Evolutionary conservation across 64 coral and sea anemone species (phyloP), one percentile per base, ranked within the genome.

Genomic region (Stylophora pistillata): DNA sequence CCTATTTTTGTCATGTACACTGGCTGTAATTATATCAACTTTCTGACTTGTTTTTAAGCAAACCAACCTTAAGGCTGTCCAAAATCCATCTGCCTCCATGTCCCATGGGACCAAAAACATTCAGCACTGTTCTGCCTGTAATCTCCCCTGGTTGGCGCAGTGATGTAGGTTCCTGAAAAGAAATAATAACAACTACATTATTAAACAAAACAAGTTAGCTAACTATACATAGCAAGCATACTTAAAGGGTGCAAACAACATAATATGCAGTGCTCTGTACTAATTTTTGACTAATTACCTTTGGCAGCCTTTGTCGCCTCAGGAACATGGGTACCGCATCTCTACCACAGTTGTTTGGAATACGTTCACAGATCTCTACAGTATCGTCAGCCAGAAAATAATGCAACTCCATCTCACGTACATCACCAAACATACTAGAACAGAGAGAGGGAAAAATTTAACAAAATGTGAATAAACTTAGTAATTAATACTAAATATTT

Each of bases 61-160:
- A 76, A 26, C 34, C 20, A 30, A 86, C 90, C 90, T 91, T 98
- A 13, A 98, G 72, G 79, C 96, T 98, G 65, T 98, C 96, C 16
- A 98, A 84, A 81, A 98, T 98, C 96, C 96, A 98, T 92, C 96
- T 71, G 2, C 96, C 96, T 15, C 96, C 96, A 85, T 98, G 96
- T 15, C 96, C 96, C 96, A 98, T 98, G 9, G 96, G 96, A 62
- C 96, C 96, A 95, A 98, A 98, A 13, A 98, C 96, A 90, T 98
- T 98, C 82, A 98, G 52, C 9, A 98, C 96, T 57, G 96, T 98
- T 71, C 96, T 88, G 15, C 96, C 94, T 13, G 96, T 98, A 41
- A 98, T 92, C 80, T 94, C 90, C 33, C 96, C 96, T 63, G 96
- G 96, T 58, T 98, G 96, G 25, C 88, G 87, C 34, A 94, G 58